Percentiles rank a stretch among this genome's conserved stretches.
Evolutionary conservation across 2,113 vertebrate genomes (phyloP).

Genomic region (Probosciger aterrimus): DNA sequence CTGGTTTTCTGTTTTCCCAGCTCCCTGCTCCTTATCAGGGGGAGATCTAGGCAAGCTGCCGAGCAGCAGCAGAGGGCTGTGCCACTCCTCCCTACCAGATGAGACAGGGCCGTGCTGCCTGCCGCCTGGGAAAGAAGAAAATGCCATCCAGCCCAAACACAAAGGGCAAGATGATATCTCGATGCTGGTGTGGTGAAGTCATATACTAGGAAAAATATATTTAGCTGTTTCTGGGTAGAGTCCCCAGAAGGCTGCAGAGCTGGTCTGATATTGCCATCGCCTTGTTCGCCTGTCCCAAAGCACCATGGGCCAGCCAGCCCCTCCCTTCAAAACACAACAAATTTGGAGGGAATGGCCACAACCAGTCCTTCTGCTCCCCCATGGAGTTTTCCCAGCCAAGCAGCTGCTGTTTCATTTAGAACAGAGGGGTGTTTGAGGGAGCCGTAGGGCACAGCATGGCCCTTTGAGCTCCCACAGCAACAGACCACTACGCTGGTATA

Average conservation of each 20-base stretch:
- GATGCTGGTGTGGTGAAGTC: slow-evolving; percentile 60
- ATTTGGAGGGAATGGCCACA: accelerated
- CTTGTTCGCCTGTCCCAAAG: neutral
- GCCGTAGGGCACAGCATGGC: neutral
- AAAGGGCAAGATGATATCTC: slow-evolving; percentile 80
- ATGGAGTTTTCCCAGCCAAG: accelerated
- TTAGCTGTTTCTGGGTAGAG: slow-evolving; percentile 64
- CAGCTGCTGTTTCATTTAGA: neutral
- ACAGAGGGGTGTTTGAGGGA: neutral
- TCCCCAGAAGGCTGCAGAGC: slow-evolving; percentile 49
- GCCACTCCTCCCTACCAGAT: slow-evolving; percentile 52
- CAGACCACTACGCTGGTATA: neutral
- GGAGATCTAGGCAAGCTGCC: slow-evolving; percentile 70
- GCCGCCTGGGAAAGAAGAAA: slow-evolving; percentile 72
- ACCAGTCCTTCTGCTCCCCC: neutral
- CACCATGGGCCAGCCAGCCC: neutral
- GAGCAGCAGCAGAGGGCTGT: neutral
- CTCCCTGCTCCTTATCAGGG: slow-evolving; percentile 68
- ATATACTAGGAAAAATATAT: slow-evolving; percentile 69
- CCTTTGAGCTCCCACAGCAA: neutral
- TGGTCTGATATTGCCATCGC: neutral
- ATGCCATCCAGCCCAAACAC: slow-evolving; percentile 73
- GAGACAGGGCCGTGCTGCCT: slow-evolving; percentile 10
- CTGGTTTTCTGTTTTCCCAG: slow-evolving; percentile 44
- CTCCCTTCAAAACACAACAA: neutral